Conservation (phyloP, 1,140 invertebrate species). For the Ctenoplectra terminalis region DNA sequence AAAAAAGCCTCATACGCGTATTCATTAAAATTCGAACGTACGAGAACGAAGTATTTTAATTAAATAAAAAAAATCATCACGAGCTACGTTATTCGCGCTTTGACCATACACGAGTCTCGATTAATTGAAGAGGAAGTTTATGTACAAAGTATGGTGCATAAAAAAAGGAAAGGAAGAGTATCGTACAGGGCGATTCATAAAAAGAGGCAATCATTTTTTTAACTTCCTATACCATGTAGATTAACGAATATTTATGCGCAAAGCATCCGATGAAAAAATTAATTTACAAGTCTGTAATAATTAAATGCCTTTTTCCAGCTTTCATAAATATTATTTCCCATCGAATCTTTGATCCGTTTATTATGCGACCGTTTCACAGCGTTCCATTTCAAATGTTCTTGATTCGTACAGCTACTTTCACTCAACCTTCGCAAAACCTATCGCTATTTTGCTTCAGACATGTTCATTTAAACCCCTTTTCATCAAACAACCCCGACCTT, state of each 20-base stretch:
- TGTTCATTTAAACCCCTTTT: conserved; percentile 25
- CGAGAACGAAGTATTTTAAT: conserved; percentile 1
- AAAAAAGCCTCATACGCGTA: no score
- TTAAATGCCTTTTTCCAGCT: no score
- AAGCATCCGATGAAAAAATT: no score
- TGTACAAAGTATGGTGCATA: background rate
- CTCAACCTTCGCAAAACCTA: background rate
- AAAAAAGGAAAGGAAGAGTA: background rate
- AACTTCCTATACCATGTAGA: no score
- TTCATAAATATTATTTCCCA: no score
- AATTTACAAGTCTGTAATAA: no score
- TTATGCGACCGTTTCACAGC: background rate
- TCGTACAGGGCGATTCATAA: background rate
- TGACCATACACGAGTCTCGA: no score
- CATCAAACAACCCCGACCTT: conserved; percentile 23
- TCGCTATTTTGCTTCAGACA: background rate
- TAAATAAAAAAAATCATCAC: background rate
- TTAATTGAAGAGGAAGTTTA: background rate
- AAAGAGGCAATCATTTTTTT: no score
- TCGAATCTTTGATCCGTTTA: no score
- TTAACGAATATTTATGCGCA: no score
- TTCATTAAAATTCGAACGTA: background rate
- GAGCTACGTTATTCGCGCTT: background rate
- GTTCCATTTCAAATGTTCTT: no score
- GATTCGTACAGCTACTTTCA: no score